phyloP scores from a whole-genome alignment of 2,113 vertebrate species.

The Bos indicus region DNA sequence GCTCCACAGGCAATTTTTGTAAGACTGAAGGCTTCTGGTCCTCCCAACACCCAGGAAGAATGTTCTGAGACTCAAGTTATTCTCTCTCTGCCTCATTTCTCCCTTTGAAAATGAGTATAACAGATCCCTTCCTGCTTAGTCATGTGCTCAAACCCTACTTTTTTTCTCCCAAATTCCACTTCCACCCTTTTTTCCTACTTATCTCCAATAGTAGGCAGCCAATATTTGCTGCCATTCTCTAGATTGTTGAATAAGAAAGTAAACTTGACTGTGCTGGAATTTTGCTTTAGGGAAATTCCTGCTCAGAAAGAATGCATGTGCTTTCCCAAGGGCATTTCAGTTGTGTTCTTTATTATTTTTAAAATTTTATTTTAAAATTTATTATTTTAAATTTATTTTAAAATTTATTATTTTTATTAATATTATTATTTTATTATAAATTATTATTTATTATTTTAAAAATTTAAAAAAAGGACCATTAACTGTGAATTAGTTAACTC shows the following conservation, averaged over 20 bases:
- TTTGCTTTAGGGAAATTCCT: constrained; percentile 31
- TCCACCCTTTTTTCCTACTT: neutral
- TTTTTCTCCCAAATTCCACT: neutral
- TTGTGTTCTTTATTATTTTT: neutral
- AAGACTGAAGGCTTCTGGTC: neutral
- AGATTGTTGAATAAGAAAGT: neutral
- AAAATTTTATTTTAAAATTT: no score
- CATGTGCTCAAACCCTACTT: neutral
- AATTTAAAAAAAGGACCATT: neutral
- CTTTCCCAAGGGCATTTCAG: neutral
- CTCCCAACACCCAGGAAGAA: neutral
- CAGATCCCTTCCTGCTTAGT: neutral
- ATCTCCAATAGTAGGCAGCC: neutral
- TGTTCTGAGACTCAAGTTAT: fast-evolving
- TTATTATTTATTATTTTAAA: no score
- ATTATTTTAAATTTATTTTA: no score
- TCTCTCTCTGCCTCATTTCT: neutral
- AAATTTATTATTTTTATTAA: no score
- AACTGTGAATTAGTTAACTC: constrained; percentile 9
- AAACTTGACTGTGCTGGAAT: neutral
- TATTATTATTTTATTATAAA: no score
- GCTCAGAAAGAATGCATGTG: neutral
- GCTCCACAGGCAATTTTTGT: neutral
- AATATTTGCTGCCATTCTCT: neutral
- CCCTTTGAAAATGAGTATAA: neutral